These are phyloP conservation scores for Lomographa bimaculata DNA, from an alignment of 2,888 invertebrate species.

Conservation along the genomic window DNA sequence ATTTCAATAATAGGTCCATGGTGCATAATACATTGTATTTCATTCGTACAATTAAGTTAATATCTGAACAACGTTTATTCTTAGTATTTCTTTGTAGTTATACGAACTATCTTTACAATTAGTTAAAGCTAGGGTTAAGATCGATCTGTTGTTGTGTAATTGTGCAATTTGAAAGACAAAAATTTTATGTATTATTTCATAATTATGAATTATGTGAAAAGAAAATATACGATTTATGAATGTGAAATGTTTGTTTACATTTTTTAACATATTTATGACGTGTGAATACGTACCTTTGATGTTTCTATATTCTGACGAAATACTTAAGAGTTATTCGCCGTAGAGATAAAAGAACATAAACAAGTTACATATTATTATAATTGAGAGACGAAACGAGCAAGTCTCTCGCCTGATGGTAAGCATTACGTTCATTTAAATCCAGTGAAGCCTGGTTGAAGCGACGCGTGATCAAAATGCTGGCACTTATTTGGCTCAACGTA, in stretches of 20 bases:
- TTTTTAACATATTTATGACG: too few species aligned
- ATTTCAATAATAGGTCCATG: conserved; percentile 2
- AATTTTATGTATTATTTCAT: conserved; percentile 55
- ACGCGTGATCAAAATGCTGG: too few species aligned
- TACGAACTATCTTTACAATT: conserved; percentile 35
- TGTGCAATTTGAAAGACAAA: conserved; percentile 51
- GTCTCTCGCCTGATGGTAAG: too few species aligned
- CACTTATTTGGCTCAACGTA: too few species aligned
- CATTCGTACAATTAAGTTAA: conserved; percentile 3
- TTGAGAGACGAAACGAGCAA: too few species aligned
- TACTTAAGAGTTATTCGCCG: too few species aligned
- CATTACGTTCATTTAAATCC: too few species aligned
- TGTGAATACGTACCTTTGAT: too few species aligned
- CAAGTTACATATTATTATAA: too few species aligned
- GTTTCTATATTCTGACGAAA: too few species aligned
- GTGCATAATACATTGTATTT: conserved; percentile 18
- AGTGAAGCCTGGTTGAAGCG: too few species aligned
- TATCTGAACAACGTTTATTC: conserved; percentile 2
- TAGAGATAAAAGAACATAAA: too few species aligned
- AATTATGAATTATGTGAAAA: conserved; percentile 53
- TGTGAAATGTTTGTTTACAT: conserved; percentile 48
- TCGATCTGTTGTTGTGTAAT: conserved; percentile 42
- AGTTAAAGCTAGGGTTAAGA: conserved; percentile 42
- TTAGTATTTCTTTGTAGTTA: conserved; percentile 32
- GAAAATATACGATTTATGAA: conserved; percentile 75